phyloP scores from a whole-genome alignment of 2,113 vertebrate species.

The Sinocyclocheilus rhinocerous region DNA sequence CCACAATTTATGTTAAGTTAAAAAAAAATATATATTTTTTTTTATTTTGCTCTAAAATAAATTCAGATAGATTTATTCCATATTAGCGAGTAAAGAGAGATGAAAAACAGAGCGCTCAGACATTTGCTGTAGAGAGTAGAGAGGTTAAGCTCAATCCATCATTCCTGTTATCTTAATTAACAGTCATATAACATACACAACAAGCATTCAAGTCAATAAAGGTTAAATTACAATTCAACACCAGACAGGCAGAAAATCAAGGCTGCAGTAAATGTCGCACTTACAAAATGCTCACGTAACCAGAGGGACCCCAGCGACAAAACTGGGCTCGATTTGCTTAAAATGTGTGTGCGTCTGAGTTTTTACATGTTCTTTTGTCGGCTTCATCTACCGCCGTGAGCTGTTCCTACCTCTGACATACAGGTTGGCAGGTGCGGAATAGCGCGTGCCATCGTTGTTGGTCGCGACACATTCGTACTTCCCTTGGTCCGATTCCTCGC shows the following conservation, averaged over 20 bases:
- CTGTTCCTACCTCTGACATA: conserved; percentile 98
- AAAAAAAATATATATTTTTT: too few relatives aligned
- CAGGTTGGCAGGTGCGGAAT: conserved; percentile 97
- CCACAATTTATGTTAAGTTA: too few relatives aligned
- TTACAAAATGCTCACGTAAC: conserved; percentile 76
- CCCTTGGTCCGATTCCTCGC: conserved; percentile 98
- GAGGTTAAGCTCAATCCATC: conserved; percentile 51
- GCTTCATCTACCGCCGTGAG: neutral
- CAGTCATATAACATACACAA: conserved; percentile 84
- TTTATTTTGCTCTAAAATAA: too few relatives aligned
- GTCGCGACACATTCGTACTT: conserved; percentile 99
- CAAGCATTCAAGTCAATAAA: conserved; percentile 73
- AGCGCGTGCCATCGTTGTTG: conserved; percentile 98
- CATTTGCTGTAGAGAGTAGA: conserved; percentile 54
- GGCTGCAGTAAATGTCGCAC: conserved; percentile 80
- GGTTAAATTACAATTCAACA: conserved; percentile 63
- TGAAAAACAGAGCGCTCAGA: conserved; percentile 46
- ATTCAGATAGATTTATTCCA: neutral
- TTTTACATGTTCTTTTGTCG: conserved; percentile 29
- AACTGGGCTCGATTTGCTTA: neutral
- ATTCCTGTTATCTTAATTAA: conserved; percentile 57
- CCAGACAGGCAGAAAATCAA: conserved; percentile 72
- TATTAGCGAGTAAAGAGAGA: conserved; percentile 30
- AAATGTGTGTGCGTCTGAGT: neutral
- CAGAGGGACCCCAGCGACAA: neutral